Percentiles rank a stretch among this genome's conserved stretches.
These are phyloP conservation scores for Jordanella pulchra DNA, from an alignment of 2,797 vertebrate species.

Conservation along the genomic window DNA sequence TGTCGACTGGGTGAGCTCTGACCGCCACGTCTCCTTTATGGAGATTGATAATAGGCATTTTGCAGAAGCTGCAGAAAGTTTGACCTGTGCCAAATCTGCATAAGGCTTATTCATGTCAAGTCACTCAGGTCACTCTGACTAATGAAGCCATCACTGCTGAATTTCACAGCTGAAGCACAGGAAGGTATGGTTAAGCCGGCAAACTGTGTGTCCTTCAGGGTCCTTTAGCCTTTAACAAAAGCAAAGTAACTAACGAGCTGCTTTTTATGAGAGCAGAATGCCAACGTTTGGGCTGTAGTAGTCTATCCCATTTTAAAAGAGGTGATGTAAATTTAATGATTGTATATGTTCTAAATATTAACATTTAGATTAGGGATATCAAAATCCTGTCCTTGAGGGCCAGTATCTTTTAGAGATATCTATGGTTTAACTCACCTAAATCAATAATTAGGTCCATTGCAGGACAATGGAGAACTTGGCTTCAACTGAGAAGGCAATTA, in stretches of 20 bases:
- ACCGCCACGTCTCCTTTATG: conserved; percentile 45
- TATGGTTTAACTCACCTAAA: no score
- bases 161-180: conserved; percentile 14
- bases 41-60: conserved; percentile 51
- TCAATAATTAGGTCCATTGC: no score
- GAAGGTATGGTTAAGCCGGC: conserved; percentile 1
- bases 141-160: conserved; percentile 40
- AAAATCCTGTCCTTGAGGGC: no score
- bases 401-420: no score
- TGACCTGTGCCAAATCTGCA: conserved; percentile 49
- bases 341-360: no score
- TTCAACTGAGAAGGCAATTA: no score
- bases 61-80: conserved; percentile 60
- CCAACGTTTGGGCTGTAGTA: not conserved
- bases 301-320: no score
- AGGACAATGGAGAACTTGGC: no score
- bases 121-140: conserved; percentile 38
- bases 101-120: conserved; percentile 35
- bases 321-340: no score
- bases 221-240: conserved; percentile 28
- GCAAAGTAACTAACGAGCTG: conserved; percentile 2
- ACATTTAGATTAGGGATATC: no score
- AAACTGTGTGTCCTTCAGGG: conserved; percentile 23
- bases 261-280: no score
- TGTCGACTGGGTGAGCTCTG: conserved; percentile 23